Base-by-base conservation (phyloP, 92 coral and sea anemone species). In the Siderastrea siderea region DNA sequence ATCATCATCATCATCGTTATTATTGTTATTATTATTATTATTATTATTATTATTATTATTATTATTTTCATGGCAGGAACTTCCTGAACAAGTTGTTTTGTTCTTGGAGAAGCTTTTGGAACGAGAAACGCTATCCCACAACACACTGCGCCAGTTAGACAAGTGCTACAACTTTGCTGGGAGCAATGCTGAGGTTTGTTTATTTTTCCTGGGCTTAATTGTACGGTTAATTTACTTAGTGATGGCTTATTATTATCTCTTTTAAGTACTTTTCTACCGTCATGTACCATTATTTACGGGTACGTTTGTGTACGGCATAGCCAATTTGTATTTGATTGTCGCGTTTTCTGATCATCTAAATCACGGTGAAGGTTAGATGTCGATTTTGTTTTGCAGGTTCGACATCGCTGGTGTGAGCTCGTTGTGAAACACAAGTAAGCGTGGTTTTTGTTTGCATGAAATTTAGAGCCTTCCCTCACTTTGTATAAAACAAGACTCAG, bases 381-480 rank as follows among this genome's bases (percentile, higher is more conserved):
- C 26, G 59, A 3, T 55, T 61, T 59, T 7, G 0, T 88, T 62
- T 72, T 81, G 43, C 90, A 98, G 99, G 93, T 98, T 91, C 98
- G 99, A 59, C 99, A 98, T 90, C 96, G 99, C 49, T 98, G 99
- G 99, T 98, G 99, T 84, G 99, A 98, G 77, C 98, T 98, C 16
- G 91, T 98, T 12, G 99, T 98, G 48, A 98, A 98, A 74, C 98
- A 98, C 88, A 98, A 96, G 99, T 95, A 91, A 67, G 93, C 15
- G 43, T 77, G 47, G 15, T 16, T 11, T 7, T 46, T 6, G 38
- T 46, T 5, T 71, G 51, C 48, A 13, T 55, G 43, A 46, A 12
- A 15, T 17, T 54, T 26, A 26, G 38, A 26, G 38, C 38, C 38
- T 26, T 26, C 38, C 38, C 38, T 26, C 38, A 0, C 38, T 26